Evolutionary conservation across 2,113 vertebrate species (phyloP).

Genomic region (Noctilio leporinus): DNA sequence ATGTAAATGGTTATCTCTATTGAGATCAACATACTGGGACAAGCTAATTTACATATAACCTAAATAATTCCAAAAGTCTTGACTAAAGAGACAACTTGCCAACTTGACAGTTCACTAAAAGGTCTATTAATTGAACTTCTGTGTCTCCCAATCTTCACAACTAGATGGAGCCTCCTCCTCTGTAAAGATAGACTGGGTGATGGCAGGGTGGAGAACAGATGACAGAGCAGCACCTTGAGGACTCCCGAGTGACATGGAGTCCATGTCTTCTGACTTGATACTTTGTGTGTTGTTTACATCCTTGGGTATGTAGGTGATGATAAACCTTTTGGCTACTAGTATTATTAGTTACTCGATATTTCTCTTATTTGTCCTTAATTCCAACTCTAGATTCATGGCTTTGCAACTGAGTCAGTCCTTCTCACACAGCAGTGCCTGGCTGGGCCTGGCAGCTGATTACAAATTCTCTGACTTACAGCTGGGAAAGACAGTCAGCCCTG

Average conservation of each 20-base stretch:
- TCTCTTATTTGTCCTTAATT: neutral
- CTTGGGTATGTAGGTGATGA: neutral
- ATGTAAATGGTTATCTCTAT: neutral
- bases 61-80: neutral
- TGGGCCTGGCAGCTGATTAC: no score
- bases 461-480: no score
- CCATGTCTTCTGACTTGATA: neutral
- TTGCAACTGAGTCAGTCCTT: no score
- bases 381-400: no score
- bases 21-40: neutral
- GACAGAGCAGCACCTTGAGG: neutral
- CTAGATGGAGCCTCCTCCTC: neutral
- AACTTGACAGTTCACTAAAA: neutral
- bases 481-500: no score
- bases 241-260: rapidly evolving
- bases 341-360: neutral
- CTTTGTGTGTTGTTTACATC: neutral
- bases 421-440: no score
- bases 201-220: no score
- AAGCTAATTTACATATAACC: neutral
- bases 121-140: neutral
- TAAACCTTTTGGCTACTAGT: neutral
- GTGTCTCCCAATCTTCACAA: neutral
- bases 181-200: neutral
- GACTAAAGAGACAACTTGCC: neutral